Base-by-base conservation (phyloP, 1,140 invertebrate species). In the Archivesica marissinica region DNA sequence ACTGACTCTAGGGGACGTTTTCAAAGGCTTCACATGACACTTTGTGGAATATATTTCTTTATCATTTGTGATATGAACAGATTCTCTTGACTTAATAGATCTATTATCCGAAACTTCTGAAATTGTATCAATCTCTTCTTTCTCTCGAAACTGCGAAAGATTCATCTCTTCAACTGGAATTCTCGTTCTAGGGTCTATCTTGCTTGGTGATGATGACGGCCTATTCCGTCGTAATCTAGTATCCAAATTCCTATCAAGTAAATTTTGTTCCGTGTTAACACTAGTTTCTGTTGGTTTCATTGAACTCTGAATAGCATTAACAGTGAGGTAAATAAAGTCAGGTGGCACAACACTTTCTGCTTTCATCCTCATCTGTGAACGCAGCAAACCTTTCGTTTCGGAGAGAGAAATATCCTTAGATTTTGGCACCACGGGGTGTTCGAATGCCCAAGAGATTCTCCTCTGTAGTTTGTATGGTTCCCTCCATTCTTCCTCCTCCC, bases 361-460 rank as follows among this genome's bases (percentile, higher is more conserved):
- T 82, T 90, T 90, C 88, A 91, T 92, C 33, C 92, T 87, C 54
- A 94, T 93, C 86, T 94, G 93, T 44, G 92, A 93, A 33, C 92
- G 82, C n/a, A 94, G 86, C 74, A 93, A 78, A 28, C 91, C 81
- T 84, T 93, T 94, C 25, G 92, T 93, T 76, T 94, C 93, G 33
- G 90, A 91, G 41, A 94, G 83, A 38, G 88, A 86, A 17, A 93
- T 88, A n/a, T 92, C 88, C 81, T 91, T 91, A 33, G 86, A 83
- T 68, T 89, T 89, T 28, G 90, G 89, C 52, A 92, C 79, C 2
- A 91, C 35, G 9, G 93, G 92, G 66, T 92, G 87, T 72, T 94
- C 92, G 89, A 94, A 94, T n/a, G 93, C 92, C 93, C 93, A 94
- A 4, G 93, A 93, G 7, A 93, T 89, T 86, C 93, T 88, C 38